These are phyloP conservation scores for Drosophila gunungcola DNA, from an alignment of 1,140 invertebrate species.

Conservation along the genomic window DNA sequence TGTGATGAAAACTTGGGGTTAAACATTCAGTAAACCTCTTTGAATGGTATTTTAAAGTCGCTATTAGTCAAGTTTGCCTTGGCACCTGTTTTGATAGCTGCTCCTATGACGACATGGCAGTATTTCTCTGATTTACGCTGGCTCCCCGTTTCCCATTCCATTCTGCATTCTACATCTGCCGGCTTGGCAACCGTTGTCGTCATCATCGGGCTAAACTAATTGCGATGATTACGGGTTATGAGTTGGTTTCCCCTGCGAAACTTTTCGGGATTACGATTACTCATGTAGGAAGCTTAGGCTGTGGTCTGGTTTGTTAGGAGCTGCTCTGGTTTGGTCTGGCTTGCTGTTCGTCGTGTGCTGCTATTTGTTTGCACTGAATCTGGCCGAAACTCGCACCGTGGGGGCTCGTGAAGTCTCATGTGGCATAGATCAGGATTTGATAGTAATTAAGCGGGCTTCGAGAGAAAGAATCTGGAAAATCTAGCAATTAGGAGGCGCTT, in stretches of 20 bases:
- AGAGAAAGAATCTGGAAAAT: constrained; percentile 17
- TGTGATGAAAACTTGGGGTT: too few species aligned
- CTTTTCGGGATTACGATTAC: constrained; percentile 59
- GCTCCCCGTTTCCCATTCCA: neutral
- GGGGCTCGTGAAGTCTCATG: neutral
- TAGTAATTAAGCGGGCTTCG: constrained; percentile 32
- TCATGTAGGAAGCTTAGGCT: constrained; percentile 49
- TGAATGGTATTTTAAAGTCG: constrained; percentile 21
- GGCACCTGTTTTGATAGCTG: constrained; percentile 25
- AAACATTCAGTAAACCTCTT: too few species aligned
- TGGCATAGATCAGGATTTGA: constrained; percentile 40
- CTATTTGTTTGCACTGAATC: constrained; percentile 33
- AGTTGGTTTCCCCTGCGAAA: constrained; percentile 54
- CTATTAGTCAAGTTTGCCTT: neutral
- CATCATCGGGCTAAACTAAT: constrained; percentile 49
- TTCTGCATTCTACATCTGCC: constrained; percentile 7
- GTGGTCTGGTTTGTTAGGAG: constrained; percentile 19
- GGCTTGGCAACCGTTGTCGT: constrained; percentile 33
- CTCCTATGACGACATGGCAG: constrained; percentile 40
- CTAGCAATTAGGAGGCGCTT: constrained; percentile 24
- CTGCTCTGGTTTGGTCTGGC: constrained; percentile 4
- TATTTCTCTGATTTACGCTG: constrained; percentile 13
- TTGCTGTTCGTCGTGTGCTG: constrained; percentile 33
- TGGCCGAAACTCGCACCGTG: constrained; percentile 32
- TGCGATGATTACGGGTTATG: constrained; percentile 58